Evolutionary conservation across 1,140 invertebrate species (phyloP).

Genomic region (Neodiprion lecontei): DNA sequence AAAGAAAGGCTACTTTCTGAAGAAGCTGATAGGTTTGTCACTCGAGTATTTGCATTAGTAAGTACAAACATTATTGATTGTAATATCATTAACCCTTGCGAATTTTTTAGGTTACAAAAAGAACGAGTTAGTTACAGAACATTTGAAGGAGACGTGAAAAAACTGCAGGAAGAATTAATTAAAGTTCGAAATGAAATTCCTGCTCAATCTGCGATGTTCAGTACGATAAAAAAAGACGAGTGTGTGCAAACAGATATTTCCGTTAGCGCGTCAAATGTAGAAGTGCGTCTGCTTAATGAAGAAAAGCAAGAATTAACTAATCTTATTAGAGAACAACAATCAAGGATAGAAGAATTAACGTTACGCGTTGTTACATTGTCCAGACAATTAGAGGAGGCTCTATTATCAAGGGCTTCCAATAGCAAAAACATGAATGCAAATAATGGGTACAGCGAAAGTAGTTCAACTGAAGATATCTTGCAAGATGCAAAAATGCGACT

Average conservation of each 20-base stretch:
- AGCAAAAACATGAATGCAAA: constrained; percentile 34
- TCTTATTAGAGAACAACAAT: constrained; percentile 50
- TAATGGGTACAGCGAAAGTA: constrained; percentile 52
- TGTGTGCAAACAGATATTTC: constrained; percentile 51
- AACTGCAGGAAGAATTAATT: constrained; percentile 47
- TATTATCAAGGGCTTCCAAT: constrained; percentile 29
- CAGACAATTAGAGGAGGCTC: constrained; percentile 49
- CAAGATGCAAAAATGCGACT: constrained; percentile 56
- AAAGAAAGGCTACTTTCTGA: constrained; percentile 50
- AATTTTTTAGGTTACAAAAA: constrained; percentile 44
- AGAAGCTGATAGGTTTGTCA: constrained; percentile 48
- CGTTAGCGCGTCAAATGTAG: constrained; percentile 26
- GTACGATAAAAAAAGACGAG: constrained; percentile 30
- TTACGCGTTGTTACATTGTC: constrained; percentile 44
- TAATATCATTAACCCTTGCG: constrained; percentile 10
- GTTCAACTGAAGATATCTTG: constrained; percentile 58
- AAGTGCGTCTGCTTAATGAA: constrained; percentile 35
- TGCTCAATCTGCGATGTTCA: constrained; percentile 18
- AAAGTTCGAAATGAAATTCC: constrained; percentile 42
- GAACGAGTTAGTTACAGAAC: constrained; percentile 44
- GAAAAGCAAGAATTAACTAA: constrained; percentile 50
- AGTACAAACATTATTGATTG: constrained; percentile 10
- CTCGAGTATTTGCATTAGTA: constrained; percentile 2
- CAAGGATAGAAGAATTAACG: constrained; percentile 53
- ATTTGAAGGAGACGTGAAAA: constrained; percentile 51